These are phyloP conservation scores for Calcarius lapponicus DNA, from an alignment of 2,797 vertebrate genomes.

Conservation along the genomic window DNA sequence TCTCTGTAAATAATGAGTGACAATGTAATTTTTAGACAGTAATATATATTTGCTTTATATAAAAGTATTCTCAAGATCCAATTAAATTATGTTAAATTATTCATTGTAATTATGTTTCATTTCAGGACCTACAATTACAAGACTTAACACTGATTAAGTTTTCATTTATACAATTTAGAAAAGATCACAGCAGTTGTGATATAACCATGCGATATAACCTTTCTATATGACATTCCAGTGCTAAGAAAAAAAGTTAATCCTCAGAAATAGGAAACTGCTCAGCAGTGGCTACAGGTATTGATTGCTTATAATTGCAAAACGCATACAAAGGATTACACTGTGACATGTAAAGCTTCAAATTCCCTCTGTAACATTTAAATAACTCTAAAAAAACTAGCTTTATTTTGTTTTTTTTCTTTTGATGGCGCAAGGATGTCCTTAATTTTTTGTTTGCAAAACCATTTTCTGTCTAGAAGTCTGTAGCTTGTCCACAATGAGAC, in stretches of 20 bases:
- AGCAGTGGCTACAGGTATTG: background rate
- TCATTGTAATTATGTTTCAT: conserved; percentile 26
- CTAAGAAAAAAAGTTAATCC: background rate
- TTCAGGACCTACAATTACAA: background rate
- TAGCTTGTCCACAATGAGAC: background rate
- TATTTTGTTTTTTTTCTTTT: background rate
- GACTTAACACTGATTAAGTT: background rate
- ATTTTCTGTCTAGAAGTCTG: background rate
- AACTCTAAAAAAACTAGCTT: background rate
- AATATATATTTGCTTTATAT: background rate
- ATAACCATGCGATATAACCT: background rate
- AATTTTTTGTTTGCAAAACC: background rate
- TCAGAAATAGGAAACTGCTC: background rate
- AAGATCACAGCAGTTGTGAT: background rate
- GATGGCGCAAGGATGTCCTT: background rate
- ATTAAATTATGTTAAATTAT: conserved; percentile 41
- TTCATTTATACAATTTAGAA: background rate
- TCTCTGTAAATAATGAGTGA: background rate
- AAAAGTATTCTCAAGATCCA: background rate
- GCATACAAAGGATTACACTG: background rate
- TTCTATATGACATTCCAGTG: background rate
- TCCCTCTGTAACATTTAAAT: background rate
- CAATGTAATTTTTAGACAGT: background rate
- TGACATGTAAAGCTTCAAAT: background rate
- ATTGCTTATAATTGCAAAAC: background rate